Evolutionary conservation across 2,888 invertebrate species (phyloP).

Genomic region (Eurytoma californica): DNA sequence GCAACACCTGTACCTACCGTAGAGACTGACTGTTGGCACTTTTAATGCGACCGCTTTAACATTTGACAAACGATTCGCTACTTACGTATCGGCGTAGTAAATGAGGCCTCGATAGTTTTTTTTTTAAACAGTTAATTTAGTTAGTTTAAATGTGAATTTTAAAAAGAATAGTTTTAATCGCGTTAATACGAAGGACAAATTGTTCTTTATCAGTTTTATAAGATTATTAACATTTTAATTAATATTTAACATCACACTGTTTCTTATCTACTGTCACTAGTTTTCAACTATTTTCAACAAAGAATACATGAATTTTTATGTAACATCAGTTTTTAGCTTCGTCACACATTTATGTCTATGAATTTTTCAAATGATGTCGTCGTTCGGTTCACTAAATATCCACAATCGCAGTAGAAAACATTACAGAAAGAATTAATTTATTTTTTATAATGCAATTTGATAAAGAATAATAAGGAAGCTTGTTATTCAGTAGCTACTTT

Average conservation of each 20-base stretch:
- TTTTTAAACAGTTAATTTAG: too few relatives aligned
- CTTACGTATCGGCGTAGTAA: background rate
- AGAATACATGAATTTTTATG: slow-evolving; percentile 37
- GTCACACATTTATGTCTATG: slow-evolving; percentile 31
- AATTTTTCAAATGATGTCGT: slow-evolving; percentile 29
- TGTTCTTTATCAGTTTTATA: too few relatives aligned
- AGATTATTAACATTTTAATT: too few relatives aligned
- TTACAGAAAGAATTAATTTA: background rate
- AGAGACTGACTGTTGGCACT: slow-evolving; percentile 43
- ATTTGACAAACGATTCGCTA: slow-evolving; percentile 30
- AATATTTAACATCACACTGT: too few relatives aligned
- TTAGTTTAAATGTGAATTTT: too few relatives aligned
- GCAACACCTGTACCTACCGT: slow-evolving; percentile 39
- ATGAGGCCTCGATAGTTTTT: background rate
- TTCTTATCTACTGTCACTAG: too few relatives aligned
- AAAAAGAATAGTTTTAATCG: too few relatives aligned
- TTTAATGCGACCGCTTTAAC: slow-evolving; percentile 48
- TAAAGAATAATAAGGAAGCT: background rate
- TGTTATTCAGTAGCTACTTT: background rate
- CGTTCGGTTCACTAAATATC: background rate
- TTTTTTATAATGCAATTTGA: background rate
- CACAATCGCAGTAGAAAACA: background rate
- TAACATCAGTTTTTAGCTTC: slow-evolving; percentile 39
- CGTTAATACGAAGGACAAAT: too few relatives aligned
- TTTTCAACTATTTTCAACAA: slow-evolving; percentile 1